Evolutionary conservation across 2,113 vertebrate species (phyloP), one percentile per base, ranked within the genome.

Genomic region (Menura novaehollandiae): DNA sequence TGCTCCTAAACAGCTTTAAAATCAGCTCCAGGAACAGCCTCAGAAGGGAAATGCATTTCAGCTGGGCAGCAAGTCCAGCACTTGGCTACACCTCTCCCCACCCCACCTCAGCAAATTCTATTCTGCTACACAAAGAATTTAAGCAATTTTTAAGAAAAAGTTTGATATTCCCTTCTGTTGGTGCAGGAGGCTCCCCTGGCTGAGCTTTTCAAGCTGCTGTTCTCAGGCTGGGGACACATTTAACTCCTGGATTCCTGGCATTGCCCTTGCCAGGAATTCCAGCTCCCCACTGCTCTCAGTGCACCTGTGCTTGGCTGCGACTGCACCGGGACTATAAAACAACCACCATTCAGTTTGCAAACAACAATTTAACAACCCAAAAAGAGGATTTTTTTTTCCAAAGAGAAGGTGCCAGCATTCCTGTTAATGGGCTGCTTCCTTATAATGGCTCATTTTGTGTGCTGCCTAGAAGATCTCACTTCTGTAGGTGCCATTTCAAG

Each of bases 1-100:
- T 95, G 87, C 60, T 93, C 84, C 82, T 85, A 76, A 89, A 93
- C 58, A 81, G 92, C 73, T 68, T 96, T 96, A 90, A 91, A 78
- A 84, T 24, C 52, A 90, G 86, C 63, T 93, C 74, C 52, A 92
- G 56, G 89, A 91, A 88, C 55, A 85, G 67, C 22, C 66, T 91
- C 47, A 46, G 67, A 87, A 82, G 28, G 17, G 27, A 87, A 93
- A 93, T 49, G 44, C 49, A 22, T 87, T 86, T 86, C 78, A 64
- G 41, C 53, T n/a, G 52, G 33, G 33, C 6, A 6, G 52, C 0
- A 3, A 47, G 19, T 46, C 2, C 6, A 90, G 82, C 35, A 15
- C 51, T 9, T 8, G 35, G 58, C 72, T 83, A 43, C 35, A 16
- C 27, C 37, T 62, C 63, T 51, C 37, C 14, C 16, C 18, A 39